A percentile compares a stretch with the other conserved stretches of the same genome.
Evolutionary conservation across 2,113 vertebrate species (phyloP).

Genomic region (Pleuronectes platessa): DNA sequence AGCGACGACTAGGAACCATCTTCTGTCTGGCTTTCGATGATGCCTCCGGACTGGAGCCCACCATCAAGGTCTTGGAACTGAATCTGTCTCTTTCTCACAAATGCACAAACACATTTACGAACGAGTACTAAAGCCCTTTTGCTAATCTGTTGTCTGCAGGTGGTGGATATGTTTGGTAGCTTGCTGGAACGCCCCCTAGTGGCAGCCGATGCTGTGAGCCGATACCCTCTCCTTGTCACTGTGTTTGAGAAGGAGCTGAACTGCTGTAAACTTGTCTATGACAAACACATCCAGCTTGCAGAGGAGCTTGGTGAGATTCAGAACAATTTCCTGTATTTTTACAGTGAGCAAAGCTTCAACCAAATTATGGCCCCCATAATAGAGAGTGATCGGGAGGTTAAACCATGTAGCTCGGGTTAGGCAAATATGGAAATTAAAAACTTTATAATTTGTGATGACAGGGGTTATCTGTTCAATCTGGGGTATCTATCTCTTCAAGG

Average conservation of each 20-base stretch:
- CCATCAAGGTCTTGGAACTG: constrained; percentile 86
- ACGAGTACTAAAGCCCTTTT: background rate
- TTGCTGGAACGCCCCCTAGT: constrained; percentile 88
- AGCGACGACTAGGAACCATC: constrained; percentile 85
- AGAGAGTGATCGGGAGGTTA: too few relatives aligned
- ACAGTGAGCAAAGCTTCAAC: background rate
- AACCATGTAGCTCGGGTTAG: constrained; percentile 75
- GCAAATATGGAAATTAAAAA: too few relatives aligned
- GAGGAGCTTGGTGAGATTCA: constrained; percentile 81
- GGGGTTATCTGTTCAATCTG: too few relatives aligned
- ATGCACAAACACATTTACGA: background rate
- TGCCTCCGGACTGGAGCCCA: constrained; percentile 80
- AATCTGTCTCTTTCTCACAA: background rate
- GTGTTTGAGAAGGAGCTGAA: constrained; percentile 88
- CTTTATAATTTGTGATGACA: too few relatives aligned
- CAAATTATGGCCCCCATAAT: too few relatives aligned
- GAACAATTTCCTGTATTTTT: background rate
- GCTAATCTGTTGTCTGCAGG: constrained; percentile 72
- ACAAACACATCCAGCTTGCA: constrained; percentile 75
- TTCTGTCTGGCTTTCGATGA: constrained; percentile 89
- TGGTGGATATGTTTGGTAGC: constrained; percentile 89
- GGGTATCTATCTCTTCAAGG: too few relatives aligned
- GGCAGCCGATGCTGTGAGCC: constrained; percentile 77
- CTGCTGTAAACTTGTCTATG: constrained; percentile 82
- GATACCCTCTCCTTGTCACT: constrained; percentile 82